Base-by-base conservation (phyloP, 2,113 vertebrate species). In the Conger conger region DNA sequence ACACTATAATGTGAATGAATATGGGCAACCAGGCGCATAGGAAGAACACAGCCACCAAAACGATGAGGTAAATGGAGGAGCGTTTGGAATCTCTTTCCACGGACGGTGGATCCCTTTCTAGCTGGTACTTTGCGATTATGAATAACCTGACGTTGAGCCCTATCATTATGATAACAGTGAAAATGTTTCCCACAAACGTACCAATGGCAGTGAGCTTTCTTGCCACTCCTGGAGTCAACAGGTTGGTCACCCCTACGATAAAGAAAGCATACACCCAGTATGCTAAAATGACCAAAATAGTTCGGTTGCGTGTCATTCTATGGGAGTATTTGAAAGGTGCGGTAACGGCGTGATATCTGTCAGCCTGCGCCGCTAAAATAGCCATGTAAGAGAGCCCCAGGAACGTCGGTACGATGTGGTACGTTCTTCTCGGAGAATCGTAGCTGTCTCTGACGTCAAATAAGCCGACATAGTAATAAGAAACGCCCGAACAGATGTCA, bases 381-480 rank as follows among this genome's bases (percentile, higher is more conserved):
- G 94, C 94, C 91, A 95, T 94, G 80, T 92, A 95, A 1, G 95
- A 96, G 85, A 96, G 86, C 0, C 95, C 95, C 3, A 95, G 82
- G 45, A 96, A 95, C 0, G 94, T 95, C 63, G 89, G 93, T 0
- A 81, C 94, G 2, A 96, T 87, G 91, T 89, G 91, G 35, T 86
- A 92, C 0, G 95, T 96, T 80, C 90, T 86, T 0, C 88, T 94
- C 0, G 94, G 93, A 3, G 93, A 94, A 6, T 85, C 85, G n/a
- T 84, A 87, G 73, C 0, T 79, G 13, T 95, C 95, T 45, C 80
- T 88, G 37, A 95, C 94, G 40, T 96, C 91, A 0, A 96, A 76
- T 23, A 92, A 90, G 0, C 94, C 94, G 0, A 88, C 91, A 76
- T 95, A 95, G 82, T 94, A 96, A 84, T 95, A 96, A 0, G 94